Evolutionary conservation across 2,797 vertebrate species (phyloP), one percentile per base, ranked within the genome.

Genomic region (Dendrocincla tyrannina): DNA sequence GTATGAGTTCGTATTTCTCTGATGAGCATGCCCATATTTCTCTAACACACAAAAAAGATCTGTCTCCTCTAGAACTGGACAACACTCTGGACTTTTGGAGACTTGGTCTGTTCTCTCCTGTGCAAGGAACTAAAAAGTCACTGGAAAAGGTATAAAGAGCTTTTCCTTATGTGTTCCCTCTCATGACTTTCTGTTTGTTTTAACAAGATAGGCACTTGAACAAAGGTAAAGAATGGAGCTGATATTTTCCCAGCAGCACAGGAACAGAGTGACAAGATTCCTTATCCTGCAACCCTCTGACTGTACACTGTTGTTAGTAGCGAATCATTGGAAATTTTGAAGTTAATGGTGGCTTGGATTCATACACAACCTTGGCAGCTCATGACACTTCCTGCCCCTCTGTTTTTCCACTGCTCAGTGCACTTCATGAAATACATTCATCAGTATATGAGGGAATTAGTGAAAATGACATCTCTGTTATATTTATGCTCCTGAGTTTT

Each of bases 281-380:
- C 9, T 28, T 18, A 25, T 52, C 16, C 25, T 58, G 52, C 23
- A 73, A 6, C 50, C 7, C 24, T 63, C 18, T 39, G 20, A 55
- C 9, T 33, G 35, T 41, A 19, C 3, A 1, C 3, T n/a, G 32
- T 25, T 60, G 11, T 25, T 17, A 14, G 33, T 4, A 50, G 37
- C 0, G 9, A 73, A 33, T 46, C 1, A 13, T 30, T 80, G 32
- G 2, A 9, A 68, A 49, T 0, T 0, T 22, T 73, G 5, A 63
- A 23, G 27, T 83, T 70, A 59, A 28, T 53, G 24, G 9, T 59
- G 56, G 16, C 13, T 33, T 56, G 32, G 24, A 41, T 55, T 77
- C 27, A 41, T 17, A 39, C 30, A 41, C 8, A 70, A 11, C 11
- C 50, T 89, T 3, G 1, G 30, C 22, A 35, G 9, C 10, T 84